Percentiles rank a stretch among this genome's conserved stretches.
Conservation (phyloP, 2,797 vertebrate genomes). For the Ataeniobius toweri region DNA sequence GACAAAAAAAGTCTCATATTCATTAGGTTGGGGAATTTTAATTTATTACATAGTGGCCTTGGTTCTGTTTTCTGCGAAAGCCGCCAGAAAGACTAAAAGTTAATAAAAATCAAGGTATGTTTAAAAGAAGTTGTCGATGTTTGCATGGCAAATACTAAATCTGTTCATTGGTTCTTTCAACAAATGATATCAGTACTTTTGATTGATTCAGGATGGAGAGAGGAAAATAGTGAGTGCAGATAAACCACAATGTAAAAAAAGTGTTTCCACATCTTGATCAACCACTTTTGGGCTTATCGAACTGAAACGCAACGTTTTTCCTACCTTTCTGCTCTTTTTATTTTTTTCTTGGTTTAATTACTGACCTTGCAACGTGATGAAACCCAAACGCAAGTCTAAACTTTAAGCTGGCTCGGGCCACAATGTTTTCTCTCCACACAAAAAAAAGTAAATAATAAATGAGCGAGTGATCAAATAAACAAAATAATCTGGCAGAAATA, state of each 20-base stretch:
- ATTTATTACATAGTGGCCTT: constrained; percentile 37
- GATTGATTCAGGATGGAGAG: background rate
- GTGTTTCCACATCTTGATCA: background rate
- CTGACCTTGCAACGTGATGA: background rate
- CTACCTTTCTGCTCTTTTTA: background rate
- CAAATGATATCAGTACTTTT: constrained; percentile 29
- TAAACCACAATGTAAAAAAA: constrained; percentile 11
- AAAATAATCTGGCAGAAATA: constrained; percentile 15
- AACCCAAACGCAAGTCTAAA: constrained; percentile 7
- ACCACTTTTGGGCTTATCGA: constrained; percentile 6
- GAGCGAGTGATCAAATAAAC: constrained; percentile 8
- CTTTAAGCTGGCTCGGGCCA: constrained; percentile 1
- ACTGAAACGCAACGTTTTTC: background rate
- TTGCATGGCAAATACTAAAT: constrained; percentile 12
- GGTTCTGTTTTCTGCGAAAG: constrained; percentile 8
- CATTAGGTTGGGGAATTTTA: constrained; percentile 59
- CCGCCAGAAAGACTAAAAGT: too few relatives aligned
- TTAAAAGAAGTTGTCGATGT: constrained; percentile 7
- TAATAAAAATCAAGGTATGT: background rate
- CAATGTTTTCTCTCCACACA: background rate
- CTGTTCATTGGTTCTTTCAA: constrained; percentile 12
- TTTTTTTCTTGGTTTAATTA: background rate
- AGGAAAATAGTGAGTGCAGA: background rate
- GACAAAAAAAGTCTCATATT: constrained; percentile 58
- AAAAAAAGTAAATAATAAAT: constrained; percentile 7